Conservation (phyloP, 1,140 invertebrate species). For the Venustaconcha ellipsiformis region DNA sequence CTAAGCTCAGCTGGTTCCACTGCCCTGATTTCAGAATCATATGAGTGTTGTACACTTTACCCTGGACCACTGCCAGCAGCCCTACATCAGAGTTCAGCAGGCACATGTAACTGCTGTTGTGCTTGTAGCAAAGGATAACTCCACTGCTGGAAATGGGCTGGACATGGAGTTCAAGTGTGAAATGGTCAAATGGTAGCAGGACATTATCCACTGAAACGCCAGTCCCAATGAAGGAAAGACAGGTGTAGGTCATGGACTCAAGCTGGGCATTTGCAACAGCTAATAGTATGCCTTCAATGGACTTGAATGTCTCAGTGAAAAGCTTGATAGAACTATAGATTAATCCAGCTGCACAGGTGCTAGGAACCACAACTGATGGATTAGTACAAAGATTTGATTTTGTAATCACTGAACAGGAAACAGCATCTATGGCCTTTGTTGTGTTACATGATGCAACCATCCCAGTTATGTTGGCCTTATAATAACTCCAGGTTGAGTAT, state of each 20-base stretch:
- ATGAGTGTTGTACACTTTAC: constrained; percentile 19
- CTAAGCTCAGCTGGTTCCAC: constrained; percentile 42
- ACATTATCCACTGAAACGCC: constrained; percentile 7
- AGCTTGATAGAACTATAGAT: too few relatives aligned
- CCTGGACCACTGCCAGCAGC: constrained; percentile 10
- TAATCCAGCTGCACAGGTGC: background rate
- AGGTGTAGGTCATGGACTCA: too few relatives aligned
- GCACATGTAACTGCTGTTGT: constrained; percentile 11
- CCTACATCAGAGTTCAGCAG: constrained; percentile 15
- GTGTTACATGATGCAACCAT: constrained; percentile 24
- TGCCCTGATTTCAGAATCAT: constrained; percentile 25
- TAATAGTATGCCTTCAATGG: too few relatives aligned
- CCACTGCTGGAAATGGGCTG: constrained; percentile 14
- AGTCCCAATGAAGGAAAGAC: background rate
- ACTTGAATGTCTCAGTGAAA: too few relatives aligned
- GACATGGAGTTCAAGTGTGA: constrained; percentile 27
- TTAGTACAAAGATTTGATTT: constrained; percentile 9
- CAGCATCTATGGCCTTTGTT: constrained; percentile 16
- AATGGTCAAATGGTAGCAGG: constrained; percentile 8
- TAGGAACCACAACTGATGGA: constrained; percentile 6
- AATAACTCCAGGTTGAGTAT: constrained; percentile 10
- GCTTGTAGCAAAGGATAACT: constrained; percentile 18
- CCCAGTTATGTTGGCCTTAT: constrained; percentile 6
- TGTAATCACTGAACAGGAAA: constrained; percentile 15
- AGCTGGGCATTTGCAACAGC: too few relatives aligned